Evolutionary conservation across 2,888 invertebrate species (phyloP), one percentile per base, ranked within the genome.

Genomic region (Hirudinaria manillensis): DNA sequence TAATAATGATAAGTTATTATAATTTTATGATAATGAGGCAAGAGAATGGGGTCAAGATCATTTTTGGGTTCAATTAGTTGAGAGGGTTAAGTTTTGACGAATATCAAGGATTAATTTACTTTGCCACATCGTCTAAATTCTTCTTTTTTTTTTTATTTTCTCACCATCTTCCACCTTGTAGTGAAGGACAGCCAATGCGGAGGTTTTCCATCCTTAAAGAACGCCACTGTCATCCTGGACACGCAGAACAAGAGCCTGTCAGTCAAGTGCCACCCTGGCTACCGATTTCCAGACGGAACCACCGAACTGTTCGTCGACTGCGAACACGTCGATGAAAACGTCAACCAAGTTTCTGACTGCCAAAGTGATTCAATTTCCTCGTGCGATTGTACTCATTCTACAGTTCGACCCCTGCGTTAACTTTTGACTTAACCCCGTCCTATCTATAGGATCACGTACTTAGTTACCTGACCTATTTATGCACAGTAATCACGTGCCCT

Each of bases 241-340:
- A 16, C 27, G n/a, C 32, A 72, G 16, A 72, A 72, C 53, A 51
- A 19, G 55, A 72, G 27, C 29, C 10, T 72, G 16, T 51, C 72
- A 3, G 53, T 72, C 55, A 72, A 29, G n/a, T 72, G 72, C 55
- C 53, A 72, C n/a, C 55, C 72, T 27, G 72, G 72, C 19, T 72
- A 55, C 72, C 16, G 21, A 4, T 72, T 72, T 24, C 53, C 34
- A 4, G 53, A 27, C 3, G 72, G 72, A n/a, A 55, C 45, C 21
- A 53, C 45, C 13, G 55, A 51, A 10, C 7, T 72, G 1, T n/a
- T 55, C 34, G 21, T 55, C 32, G 19, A 27, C 24, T 72, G 72
- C 24, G 45, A 38, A 7, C 3, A 70, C 36, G 1, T 70, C 24
- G 16, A 38, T 24, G 27, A 2, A 2, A 67, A 13, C 10, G 16